Evolutionary conservation across 2,797 vertebrate species (phyloP).

Genomic region (Eulemur mongoz): DNA sequence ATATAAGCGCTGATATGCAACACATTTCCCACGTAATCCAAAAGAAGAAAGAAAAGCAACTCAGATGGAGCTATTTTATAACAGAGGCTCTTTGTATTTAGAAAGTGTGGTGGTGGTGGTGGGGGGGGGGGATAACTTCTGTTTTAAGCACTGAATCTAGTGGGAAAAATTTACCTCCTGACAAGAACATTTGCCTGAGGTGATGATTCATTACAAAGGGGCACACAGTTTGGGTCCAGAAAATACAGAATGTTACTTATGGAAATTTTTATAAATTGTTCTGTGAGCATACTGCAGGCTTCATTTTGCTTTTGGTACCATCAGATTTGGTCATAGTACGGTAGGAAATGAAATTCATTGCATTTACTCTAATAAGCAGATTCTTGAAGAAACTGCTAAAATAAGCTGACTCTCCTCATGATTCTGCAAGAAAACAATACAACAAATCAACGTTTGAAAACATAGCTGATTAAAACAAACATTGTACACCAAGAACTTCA

Average conservation of each 20-base stretch:
- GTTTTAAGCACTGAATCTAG: not conserved
- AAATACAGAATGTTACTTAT: not conserved
- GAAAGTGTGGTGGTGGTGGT: not conserved
- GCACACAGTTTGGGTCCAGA: not conserved
- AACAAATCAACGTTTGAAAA: not conserved
- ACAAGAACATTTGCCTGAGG: not conserved
- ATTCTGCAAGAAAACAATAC: not conserved
- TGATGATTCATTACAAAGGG: not conserved
- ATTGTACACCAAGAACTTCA: not conserved
- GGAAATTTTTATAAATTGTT: not conserved
- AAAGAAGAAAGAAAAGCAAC: slow-evolving; percentile 44
- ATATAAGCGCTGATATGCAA: not conserved
- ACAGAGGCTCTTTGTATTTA: not conserved
- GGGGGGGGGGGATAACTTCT: not conserved
- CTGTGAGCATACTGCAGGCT: not conserved
- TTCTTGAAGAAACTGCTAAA: not conserved
- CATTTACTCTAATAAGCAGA: not conserved
- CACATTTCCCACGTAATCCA: not conserved
- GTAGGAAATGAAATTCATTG: not conserved
- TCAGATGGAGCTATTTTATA: not conserved
- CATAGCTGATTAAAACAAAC: not conserved
- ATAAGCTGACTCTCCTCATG: not conserved
- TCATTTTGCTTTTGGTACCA: not conserved
- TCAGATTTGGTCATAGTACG: not conserved
- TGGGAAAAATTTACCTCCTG: not conserved